Evolutionary conservation across 2,797 vertebrate species (phyloP).

Genomic region (Malurus splendens): DNA sequence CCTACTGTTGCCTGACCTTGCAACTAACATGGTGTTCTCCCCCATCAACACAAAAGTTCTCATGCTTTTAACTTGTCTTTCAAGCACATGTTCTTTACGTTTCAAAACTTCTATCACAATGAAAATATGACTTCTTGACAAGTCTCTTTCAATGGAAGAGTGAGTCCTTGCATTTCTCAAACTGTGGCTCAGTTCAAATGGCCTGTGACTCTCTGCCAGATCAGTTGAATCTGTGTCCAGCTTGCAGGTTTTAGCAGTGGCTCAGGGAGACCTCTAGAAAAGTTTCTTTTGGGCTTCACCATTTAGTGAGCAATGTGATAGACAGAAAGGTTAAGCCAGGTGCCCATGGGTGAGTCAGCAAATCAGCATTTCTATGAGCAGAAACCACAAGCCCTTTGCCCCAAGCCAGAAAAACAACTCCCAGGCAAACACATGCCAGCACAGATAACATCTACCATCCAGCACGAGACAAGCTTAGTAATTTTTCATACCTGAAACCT

Average conservation of each 20-base stretch:
- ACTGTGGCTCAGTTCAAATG: not conserved
- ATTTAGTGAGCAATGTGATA: not conserved
- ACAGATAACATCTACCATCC: not conserved
- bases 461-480: not conserved
- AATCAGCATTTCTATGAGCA: not conserved
- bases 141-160: not conserved
- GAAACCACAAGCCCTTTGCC: not conserved
- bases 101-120: not conserved
- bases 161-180: not conserved
- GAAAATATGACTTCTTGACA: not conserved
- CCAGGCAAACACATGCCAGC: not conserved
- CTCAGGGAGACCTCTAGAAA: not conserved
- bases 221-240: not conserved
- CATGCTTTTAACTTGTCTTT: not conserved
- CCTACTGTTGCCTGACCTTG: not conserved
- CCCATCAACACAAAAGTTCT: too few relatives aligned
- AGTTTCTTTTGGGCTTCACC: not conserved
- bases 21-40: not conserved
- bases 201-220: not conserved
- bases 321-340: not conserved
- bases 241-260: not conserved
- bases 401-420: not conserved
- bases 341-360: not conserved
- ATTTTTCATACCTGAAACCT: conserved; percentile 68
- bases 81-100: fast-evolving